Percentiles rank a stretch among this genome's conserved stretches.
Evolutionary conservation across 1,140 invertebrate genomes (phyloP).

Genomic region (Formica selysi): DNA sequence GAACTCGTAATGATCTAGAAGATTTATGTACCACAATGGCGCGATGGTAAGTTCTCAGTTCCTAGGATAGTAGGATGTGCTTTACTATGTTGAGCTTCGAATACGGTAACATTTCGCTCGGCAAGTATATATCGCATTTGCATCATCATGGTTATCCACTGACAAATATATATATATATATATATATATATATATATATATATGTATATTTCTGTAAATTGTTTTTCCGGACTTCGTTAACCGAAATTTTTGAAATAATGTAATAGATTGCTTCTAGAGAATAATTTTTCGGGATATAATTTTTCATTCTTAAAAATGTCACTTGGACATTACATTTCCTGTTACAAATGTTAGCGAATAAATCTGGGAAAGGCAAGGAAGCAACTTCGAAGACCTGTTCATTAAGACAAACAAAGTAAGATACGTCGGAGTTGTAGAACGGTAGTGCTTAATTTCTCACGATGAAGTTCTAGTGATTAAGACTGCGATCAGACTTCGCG

Average conservation of each 20-base stretch:
- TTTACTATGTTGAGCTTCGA: slow-evolving; percentile 24
- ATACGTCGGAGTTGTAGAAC: slow-evolving; percentile 59
- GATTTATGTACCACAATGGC: slow-evolving; percentile 51
- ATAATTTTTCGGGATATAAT: background rate
- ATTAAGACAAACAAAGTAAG: slow-evolving; percentile 61
- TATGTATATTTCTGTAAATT: background rate
- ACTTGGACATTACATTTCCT: background rate
- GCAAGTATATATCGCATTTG: slow-evolving; percentile 32
- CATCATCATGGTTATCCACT: background rate
- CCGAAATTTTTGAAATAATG: background rate
- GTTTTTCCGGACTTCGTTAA: background rate
- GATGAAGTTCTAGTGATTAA: slow-evolving; percentile 55
- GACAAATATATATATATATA: background rate
- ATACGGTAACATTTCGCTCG: slow-evolving; percentile 31
- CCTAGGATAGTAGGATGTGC: background rate
- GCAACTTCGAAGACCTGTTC: slow-evolving; percentile 53
- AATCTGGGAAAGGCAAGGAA: slow-evolving; percentile 48
- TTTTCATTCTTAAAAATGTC: slow-evolving; percentile 12
- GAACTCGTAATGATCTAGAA: slow-evolving; percentile 58
- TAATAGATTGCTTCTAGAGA: background rate
- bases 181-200: background rate
- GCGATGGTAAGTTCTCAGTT: slow-evolving; percentile 17
- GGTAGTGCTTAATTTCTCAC: slow-evolving; percentile 62
- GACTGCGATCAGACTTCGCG: slow-evolving; percentile 38
- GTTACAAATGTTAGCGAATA: slow-evolving; percentile 44